Percentiles rank a stretch among this genome's conserved stretches.
Evolutionary conservation across 2,888 invertebrate species (phyloP).

Genomic region (Pegoplata infirma): DNA sequence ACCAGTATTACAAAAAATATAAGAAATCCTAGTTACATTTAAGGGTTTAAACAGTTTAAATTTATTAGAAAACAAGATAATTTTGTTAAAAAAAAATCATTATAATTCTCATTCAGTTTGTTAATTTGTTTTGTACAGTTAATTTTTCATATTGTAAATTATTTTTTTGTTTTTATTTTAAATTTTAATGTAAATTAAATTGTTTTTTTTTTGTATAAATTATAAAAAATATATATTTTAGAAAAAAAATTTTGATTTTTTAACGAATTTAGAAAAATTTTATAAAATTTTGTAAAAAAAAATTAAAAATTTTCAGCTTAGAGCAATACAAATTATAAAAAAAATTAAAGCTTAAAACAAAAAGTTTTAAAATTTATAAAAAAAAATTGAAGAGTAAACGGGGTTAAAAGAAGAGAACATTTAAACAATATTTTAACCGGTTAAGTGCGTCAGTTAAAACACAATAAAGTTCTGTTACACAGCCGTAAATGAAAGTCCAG

Average conservation of each 20-base stretch:
- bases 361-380: background rate
- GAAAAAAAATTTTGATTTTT: background rate
- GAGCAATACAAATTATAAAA: constrained; percentile 21
- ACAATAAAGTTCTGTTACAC: no score
- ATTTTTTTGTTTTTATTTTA: background rate
- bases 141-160: constrained; percentile 20
- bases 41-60: background rate
- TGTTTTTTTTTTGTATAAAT: background rate
- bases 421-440: no score
- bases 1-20: constrained; percentile 58
- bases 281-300: background rate
- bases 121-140: constrained; percentile 61
- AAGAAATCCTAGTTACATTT: background rate
- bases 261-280: constrained; percentile 48
- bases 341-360: background rate
- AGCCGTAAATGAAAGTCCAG: no score
- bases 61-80: background rate
- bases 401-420: background rate
- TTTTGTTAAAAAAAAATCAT: background rate
- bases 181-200: no score
- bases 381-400: no score
- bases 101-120: constrained; percentile 53
- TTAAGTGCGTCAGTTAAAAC: background rate
- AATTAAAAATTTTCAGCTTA: constrained; percentile 14
- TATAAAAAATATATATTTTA: background rate